phyloP scores from a whole-genome alignment of 30 jellyfish, hydroid and myxozoan genomes.

The Sanderia malayensis region DNA sequence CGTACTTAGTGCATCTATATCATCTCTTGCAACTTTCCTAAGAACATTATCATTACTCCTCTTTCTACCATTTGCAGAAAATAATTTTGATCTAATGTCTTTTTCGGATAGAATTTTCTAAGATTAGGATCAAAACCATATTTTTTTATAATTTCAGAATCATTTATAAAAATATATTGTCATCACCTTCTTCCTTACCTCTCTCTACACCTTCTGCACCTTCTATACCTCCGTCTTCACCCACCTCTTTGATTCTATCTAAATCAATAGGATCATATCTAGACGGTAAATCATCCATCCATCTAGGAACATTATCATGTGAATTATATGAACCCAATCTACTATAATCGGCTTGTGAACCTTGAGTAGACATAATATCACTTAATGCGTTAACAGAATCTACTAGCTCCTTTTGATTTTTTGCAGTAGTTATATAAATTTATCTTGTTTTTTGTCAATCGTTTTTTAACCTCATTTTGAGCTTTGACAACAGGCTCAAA shows the following conservation, averaged over 20 bases:
- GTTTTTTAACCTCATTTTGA: slow-evolving; percentile 21
- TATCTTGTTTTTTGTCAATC: slow-evolving; percentile 9
- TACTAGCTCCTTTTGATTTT: not conserved
- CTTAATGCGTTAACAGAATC: not conserved
- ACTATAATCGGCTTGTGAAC: not conserved
- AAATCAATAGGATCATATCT: slow-evolving; percentile 9
- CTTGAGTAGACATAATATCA: not conserved
- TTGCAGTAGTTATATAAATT: not conserved
- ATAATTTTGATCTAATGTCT: not conserved
- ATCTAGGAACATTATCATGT: not conserved
- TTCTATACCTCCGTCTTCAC: not conserved
- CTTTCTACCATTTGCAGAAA: not conserved
- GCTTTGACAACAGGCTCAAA: slow-evolving; percentile 6
- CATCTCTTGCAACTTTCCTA: not conserved
- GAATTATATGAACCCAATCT: too few species aligned
- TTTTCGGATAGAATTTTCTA: not conserved
- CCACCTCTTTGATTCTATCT: not conserved
- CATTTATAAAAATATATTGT: not conserved
- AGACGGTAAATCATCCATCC: slow-evolving; percentile 3
- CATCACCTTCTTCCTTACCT: not conserved
- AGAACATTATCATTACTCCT: not conserved
- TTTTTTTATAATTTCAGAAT: not conserved
- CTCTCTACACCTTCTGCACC: too few species aligned
- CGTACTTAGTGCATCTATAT: slow-evolving; percentile 1
- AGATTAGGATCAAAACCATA: not conserved